A percentile compares a stretch with the other conserved stretches of the same genome.
Evolutionary conservation across 2,113 vertebrate species (phyloP).

Genomic region (Brachypteracias leptosomus): DNA sequence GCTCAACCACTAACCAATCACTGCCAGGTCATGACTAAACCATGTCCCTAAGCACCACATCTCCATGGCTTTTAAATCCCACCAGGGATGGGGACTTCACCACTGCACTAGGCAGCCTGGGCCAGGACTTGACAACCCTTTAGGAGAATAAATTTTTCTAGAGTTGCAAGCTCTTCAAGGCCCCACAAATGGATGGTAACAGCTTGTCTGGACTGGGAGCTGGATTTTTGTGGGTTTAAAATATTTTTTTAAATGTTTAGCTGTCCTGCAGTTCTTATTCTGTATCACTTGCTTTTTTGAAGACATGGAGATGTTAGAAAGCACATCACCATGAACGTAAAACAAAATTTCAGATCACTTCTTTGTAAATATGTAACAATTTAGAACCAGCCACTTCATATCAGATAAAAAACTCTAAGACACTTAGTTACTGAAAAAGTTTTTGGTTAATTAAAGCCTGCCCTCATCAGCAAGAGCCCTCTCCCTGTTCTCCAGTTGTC

Average conservation of each 20-base stretch:
- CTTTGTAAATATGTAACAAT: background rate
- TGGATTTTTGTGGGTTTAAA: background rate
- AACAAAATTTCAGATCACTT: background rate
- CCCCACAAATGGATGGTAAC: background rate
- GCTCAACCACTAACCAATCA: background rate
- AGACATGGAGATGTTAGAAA: background rate
- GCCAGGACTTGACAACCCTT: background rate
- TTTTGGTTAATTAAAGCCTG: background rate
- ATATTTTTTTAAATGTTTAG: background rate
- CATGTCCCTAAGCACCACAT: background rate
- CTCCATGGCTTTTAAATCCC: background rate
- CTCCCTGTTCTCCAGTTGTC: background rate
- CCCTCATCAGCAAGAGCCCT: background rate
- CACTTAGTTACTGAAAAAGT: background rate
- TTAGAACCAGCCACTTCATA: background rate
- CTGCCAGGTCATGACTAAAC: background rate
- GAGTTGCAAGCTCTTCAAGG: background rate
- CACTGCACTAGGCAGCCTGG: too few relatives aligned
- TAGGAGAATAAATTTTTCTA: background rate
- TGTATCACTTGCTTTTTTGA: background rate
- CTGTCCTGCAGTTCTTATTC: background rate
- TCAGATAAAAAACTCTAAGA: background rate
- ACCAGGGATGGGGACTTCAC: background rate
- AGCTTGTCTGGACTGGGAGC: background rate
- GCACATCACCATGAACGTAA: background rate